These are phyloP conservation scores for Lithosia quadra DNA, from an alignment of 2,888 invertebrate genomes.

Conservation along the genomic window DNA sequence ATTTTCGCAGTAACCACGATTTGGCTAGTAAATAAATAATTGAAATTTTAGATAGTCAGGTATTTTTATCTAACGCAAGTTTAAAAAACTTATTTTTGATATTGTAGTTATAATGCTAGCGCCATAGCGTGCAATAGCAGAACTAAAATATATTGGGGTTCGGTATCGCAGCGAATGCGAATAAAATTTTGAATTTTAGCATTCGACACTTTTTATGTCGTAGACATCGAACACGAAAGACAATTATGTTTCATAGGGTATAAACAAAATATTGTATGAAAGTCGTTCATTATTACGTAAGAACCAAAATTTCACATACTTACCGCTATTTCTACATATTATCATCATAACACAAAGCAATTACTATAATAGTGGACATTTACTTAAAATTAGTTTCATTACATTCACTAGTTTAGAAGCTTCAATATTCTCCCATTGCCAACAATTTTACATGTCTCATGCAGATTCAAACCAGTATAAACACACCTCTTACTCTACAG, in stretches of 20 bases:
- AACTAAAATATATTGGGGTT: slow-evolving; percentile 1
- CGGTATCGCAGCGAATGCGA: background rate
- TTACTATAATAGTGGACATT: background rate
- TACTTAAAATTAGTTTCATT: background rate
- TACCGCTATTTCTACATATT: no score
- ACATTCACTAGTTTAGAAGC: slow-evolving; percentile 1
- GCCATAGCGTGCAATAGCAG: slow-evolving; percentile 15
- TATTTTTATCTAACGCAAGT: no score
- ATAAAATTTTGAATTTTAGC: background rate
- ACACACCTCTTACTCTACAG: slow-evolving; percentile 6
- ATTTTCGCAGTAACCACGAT: no score
- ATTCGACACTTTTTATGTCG: no score
- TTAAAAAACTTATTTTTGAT: background rate
- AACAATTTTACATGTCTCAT: slow-evolving; percentile 16
- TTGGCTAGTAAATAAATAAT: no score
- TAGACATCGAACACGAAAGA: no score
- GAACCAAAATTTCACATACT: no score
- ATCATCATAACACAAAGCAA: background rate
- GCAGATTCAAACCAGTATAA: slow-evolving; percentile 24
- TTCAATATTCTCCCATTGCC: background rate
- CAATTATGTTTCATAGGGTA: no score
- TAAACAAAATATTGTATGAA: no score
- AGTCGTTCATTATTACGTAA: no score
- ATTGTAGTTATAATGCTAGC: background rate
- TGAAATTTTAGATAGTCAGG: no score